phyloP scores from a whole-genome alignment of 2,888 invertebrate species.

The Scelioninae gen. 1 region DNA sequence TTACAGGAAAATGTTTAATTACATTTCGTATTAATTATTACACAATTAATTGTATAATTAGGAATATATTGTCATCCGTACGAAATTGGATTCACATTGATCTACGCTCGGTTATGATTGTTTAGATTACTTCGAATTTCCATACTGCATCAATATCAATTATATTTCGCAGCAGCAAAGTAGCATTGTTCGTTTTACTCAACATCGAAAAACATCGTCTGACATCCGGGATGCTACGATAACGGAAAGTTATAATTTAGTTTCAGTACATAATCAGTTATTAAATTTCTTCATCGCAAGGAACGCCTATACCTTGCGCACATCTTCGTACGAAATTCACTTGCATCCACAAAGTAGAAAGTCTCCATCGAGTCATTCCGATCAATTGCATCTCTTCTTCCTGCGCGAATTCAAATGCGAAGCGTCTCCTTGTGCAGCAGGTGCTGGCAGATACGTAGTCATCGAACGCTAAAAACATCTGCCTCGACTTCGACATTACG shows the following conservation, averaged over 20 bases:
- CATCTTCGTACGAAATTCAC: slow-evolving; percentile 18
- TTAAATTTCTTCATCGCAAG: slow-evolving; percentile 26
- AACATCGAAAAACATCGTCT: slow-evolving; percentile 1
- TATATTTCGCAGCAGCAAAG: slow-evolving; percentile 22
- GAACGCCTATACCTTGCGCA: neutral
- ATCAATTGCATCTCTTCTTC: slow-evolving; percentile 48
- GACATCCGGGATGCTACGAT: no score
- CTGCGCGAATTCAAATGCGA: slow-evolving; percentile 55
- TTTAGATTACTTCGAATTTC: slow-evolving; percentile 42
- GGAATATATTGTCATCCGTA: slow-evolving; percentile 5
- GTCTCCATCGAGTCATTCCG: slow-evolving; percentile 48
- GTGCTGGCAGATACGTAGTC: slow-evolving; percentile 60
- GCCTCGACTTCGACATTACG: slow-evolving; percentile 60
- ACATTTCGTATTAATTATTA: slow-evolving; percentile 34
- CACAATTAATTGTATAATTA: slow-evolving; percentile 47
- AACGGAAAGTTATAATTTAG: slow-evolving; percentile 25
- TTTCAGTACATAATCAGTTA: slow-evolving; percentile 27
- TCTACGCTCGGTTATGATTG: slow-evolving; percentile 17
- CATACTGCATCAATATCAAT: slow-evolving; percentile 1
- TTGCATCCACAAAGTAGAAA: slow-evolving; percentile 33
- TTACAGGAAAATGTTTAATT: no score
- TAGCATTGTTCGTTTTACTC: neutral
- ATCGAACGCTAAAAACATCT: slow-evolving; percentile 70
- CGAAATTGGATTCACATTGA: slow-evolving; percentile 40
- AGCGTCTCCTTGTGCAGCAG: slow-evolving; percentile 58